phyloP scores from a whole-genome alignment of 2,888 invertebrate species.

The Drosophila pseudotalamancana region DNA sequence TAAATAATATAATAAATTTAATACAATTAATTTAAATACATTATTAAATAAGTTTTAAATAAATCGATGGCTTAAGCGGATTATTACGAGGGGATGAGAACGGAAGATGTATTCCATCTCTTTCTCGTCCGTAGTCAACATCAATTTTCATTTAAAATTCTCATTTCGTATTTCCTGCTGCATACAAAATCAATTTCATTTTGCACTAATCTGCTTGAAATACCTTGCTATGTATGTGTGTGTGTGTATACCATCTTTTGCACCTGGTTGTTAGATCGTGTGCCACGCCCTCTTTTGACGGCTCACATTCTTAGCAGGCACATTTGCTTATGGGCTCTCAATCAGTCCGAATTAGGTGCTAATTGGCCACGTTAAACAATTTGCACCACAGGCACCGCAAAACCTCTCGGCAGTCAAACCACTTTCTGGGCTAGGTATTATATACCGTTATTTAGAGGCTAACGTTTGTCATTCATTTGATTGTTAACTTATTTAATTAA shows the following conservation, averaged over 20 bases:
- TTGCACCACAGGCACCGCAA: slow-evolving; percentile 19
- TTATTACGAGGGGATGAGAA: slow-evolving; percentile 7
- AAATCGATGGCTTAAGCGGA: slow-evolving; percentile 51
- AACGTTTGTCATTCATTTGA: slow-evolving; percentile 1
- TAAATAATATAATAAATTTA: slow-evolving; percentile 4
- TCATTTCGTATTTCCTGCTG: slow-evolving; percentile 24
- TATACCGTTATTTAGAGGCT: slow-evolving; percentile 11
- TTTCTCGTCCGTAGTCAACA: slow-evolving; percentile 33
- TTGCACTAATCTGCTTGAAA: slow-evolving; percentile 52
- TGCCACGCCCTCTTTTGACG: slow-evolving; percentile 1
- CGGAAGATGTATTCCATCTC: background rate
- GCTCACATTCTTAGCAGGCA: background rate
- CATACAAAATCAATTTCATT: slow-evolving; percentile 62
- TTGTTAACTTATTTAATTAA: slow-evolving; percentile 36
- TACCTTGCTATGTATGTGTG: no score
- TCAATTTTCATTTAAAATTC: slow-evolving; percentile 58
- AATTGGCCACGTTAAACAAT: slow-evolving; percentile 39
- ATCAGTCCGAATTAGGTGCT: slow-evolving; percentile 30
- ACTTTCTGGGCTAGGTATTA: slow-evolving; percentile 30
- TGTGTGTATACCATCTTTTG: slow-evolving; percentile 3
- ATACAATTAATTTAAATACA: slow-evolving; percentile 14
- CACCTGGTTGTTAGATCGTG: slow-evolving; percentile 23
- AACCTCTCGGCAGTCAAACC: slow-evolving; percentile 23
- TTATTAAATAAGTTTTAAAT: slow-evolving; percentile 33
- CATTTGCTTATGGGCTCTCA: slow-evolving; percentile 22